Evolutionary conservation across 2,797 vertebrate genomes (phyloP).

Genomic region (Synaphobranchus kaupii): DNA sequence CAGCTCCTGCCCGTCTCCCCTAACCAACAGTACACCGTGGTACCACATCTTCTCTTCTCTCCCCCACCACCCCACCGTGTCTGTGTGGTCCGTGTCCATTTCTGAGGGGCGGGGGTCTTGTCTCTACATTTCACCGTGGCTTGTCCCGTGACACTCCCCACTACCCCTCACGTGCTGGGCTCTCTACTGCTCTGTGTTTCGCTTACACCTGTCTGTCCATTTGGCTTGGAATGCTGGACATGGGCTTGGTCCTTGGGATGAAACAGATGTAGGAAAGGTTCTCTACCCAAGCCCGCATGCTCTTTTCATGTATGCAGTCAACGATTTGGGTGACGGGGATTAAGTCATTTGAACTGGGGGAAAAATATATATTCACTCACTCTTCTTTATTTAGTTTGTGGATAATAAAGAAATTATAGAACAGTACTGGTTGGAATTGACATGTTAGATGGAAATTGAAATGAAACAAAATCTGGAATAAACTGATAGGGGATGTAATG

Average conservation of each 20-base stretch:
- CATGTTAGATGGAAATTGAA: neutral
- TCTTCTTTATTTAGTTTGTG: neutral
- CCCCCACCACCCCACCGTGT: neutral
- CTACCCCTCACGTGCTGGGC: neutral
- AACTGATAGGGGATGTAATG: neutral
- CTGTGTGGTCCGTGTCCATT: neutral
- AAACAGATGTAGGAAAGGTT: neutral
- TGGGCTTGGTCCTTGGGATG: neutral
- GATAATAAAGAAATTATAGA: neutral
- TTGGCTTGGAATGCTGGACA: neutral
- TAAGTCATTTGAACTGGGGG: neutral
- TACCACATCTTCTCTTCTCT: constrained; percentile 72
- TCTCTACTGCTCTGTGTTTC: neutral
- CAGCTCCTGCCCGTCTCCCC: constrained; percentile 92
- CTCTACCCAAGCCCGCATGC: neutral
- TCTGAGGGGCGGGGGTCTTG: neutral
- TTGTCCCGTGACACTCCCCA: neutral
- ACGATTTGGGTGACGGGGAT: neutral
- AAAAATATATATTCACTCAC: neutral
- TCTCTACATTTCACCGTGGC: neutral
- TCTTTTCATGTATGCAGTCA: neutral
- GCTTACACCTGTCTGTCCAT: neutral
- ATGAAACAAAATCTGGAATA: neutral
- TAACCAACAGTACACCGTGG: constrained; percentile 94
- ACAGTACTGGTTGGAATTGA: neutral